These are phyloP conservation scores for Galemys pyrenaicus DNA, from an alignment of 2,113 vertebrate genomes.

Conservation along the genomic window DNA sequence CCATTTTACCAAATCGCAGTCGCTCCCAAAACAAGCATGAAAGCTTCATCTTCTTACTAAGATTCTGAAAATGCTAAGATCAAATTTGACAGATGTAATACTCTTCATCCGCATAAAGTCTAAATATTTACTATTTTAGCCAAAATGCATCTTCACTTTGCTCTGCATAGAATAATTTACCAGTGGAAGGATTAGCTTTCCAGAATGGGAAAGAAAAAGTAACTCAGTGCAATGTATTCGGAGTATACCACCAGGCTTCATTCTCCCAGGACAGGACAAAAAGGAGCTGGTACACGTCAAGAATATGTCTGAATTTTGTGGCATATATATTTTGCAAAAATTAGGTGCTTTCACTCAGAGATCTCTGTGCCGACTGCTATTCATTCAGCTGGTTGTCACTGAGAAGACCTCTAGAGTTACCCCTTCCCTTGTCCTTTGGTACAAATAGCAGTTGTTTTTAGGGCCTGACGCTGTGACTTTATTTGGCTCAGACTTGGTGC, in stretches of 20 bases:
- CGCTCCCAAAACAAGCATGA: conserved; percentile 21
- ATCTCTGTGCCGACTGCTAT: neutral
- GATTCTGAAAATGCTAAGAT: conserved; percentile 69
- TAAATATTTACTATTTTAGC: conserved; percentile 54
- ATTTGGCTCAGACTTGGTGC: neutral
- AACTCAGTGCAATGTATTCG: conserved; percentile 45
- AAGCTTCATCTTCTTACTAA: conserved; percentile 75
- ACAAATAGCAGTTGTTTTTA: neutral
- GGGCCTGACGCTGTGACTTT: neutral
- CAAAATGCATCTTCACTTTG: conserved; percentile 59
- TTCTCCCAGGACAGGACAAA: neutral
- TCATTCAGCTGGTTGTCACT: neutral
- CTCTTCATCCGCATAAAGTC: conserved; percentile 64
- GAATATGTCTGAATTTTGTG: conserved; percentile 55
- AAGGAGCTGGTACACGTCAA: conserved; percentile 48
- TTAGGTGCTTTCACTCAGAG: conserved; percentile 5
- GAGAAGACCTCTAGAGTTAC: neutral
- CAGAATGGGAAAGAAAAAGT: conserved; percentile 56
- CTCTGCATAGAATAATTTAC: conserved; percentile 70
- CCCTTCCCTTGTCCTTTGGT: neutral
- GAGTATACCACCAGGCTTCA: neutral
- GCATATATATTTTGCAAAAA: conserved; percentile 72
- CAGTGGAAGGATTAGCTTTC: conserved; percentile 45
- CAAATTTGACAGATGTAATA: neutral
- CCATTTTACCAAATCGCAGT: conserved; percentile 76